Base-by-base conservation (phyloP, 2,888 invertebrate genomes). In the Mystacides longicornis region DNA sequence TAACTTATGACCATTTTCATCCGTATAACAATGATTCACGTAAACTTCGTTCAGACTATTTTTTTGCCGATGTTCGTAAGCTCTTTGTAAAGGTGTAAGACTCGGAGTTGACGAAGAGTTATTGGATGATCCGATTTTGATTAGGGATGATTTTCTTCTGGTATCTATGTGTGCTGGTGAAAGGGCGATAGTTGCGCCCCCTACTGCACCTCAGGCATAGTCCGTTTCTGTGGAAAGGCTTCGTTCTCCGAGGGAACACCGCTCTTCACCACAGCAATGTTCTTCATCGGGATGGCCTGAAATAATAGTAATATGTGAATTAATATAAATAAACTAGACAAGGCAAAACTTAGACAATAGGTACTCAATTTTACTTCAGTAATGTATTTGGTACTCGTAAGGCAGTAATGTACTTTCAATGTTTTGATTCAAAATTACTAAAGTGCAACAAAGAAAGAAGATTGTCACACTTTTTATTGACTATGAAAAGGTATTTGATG, bases 141-240 rank as follows among this genome's bases (percentile, higher is more conserved):
- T 18, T 20, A 21, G 16, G 7, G 19, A 19, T 3, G 46, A 21
- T 19, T 46, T 46, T 19, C 21, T 19, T 19, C 19, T 46, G 3
- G 21, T 21, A 5, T 19, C 46, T 9, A 5, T 18, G 4, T 7
- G 43, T 11, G 43, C 43, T 22, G 48, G 48, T n/a, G 23, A 23
- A 11, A n/a, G 23, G n/a, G 23, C 16, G 45, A 45, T 45, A n/a
- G 20, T 11, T 31, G 52, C 27, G 61, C 19, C 59, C 61, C 1
- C 60, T 59, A 68, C 68, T 67, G 71, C 71, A 68, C 70, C 76
- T 84, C 82, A 85, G 78, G 85, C 85, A 70, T 85, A 85, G 74
- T 85, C 85, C 60, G 85, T 85, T 70, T 85, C 85, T 46, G 85
- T 85, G 48, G 85, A 85, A 53, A 81, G 75, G 56, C 79, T 78